These are phyloP conservation scores for Tetrao urogallus DNA, from an alignment of 2,113 vertebrate genomes.

Conservation along the genomic window DNA sequence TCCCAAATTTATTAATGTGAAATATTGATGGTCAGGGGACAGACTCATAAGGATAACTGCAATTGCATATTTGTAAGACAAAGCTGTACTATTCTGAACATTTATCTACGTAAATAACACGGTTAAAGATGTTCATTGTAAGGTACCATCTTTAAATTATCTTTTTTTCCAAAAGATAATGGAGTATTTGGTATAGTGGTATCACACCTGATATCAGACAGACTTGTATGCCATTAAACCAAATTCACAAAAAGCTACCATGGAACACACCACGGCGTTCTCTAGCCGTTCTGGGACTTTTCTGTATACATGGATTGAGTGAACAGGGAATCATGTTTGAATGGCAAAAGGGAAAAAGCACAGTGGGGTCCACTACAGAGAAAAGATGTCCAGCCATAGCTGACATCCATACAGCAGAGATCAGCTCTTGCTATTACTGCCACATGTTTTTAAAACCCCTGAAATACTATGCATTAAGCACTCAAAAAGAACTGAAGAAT, in stretches of 20 bases:
- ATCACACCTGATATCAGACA: not conserved
- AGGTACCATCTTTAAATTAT: not conserved
- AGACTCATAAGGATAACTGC: not conserved
- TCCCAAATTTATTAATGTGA: not conserved
- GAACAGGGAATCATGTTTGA: not conserved
- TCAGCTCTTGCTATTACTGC: not conserved
- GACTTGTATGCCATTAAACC: not conserved
- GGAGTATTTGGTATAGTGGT: not conserved
- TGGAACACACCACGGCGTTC: not conserved
- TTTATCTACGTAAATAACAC: not conserved
- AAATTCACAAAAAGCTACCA: not conserved
- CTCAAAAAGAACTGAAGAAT: not conserved
- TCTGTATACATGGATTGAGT: not conserved
- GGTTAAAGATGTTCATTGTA: not conserved
- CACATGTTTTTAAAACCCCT: not conserved
- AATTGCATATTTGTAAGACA: not conserved
- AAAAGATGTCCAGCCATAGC: not conserved
- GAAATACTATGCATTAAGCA: not conserved
- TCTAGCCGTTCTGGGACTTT: not conserved
- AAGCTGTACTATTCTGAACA: not conserved
- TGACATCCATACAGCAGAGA: not conserved
- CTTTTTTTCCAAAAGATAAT: not conserved
- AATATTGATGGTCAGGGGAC: not conserved
- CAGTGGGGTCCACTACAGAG: not conserved
- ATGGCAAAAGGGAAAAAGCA: not conserved